Evolutionary conservation across 1,140 invertebrate species (phyloP), one percentile per base, ranked within the genome.

Genomic region (Pteromalus puparum): DNA sequence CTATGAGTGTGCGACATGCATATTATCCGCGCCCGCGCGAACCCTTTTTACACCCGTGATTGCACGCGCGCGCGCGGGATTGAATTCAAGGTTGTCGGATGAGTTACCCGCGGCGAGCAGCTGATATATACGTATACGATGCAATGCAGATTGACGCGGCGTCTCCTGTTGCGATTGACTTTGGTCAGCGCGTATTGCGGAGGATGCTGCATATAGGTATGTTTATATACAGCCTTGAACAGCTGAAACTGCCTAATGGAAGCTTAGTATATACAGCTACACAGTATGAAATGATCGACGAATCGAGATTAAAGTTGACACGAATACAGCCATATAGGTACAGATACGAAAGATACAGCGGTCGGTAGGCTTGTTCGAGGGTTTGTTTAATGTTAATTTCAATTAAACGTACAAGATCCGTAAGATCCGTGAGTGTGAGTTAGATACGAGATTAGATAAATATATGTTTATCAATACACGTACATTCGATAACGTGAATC

Each of bases 51-150:
- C 65, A 34, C 30, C 61, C 65, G 42, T 2, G 34, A 79, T 65
- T 67, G 34, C 21, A 38, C 18, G n/a, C 34, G 5, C 75, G 24
- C 67, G n/a, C 67, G 67, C 67, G 12, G 7, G n/a, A 79, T 72
- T 81, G 67, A 81, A 81, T 81, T 81, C 78, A 67, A 81, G 78
- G 67, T 72, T 42, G 38, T 12, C 61, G n/a, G 38, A 68, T 80
- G 61, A 70, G 30, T 80, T 80, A 70, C 53, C 53, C 67, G 67
- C 67, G 24, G 28, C 7, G 24, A 10, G 13, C n/a, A 26, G 53
- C 3, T 48, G 13, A 42, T 18, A 4, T 48, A 4, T 48, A 48
- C 46, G 10, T 13, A 18, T 48, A 15, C 46, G 21, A 7, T n/a
- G 6, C 53, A n/a, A 61, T 61, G 21, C 53, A 7, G 53, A 61